Evolutionary conservation across 2,113 vertebrate genomes (phyloP).

Genomic region (Sisor rabdophorus): DNA sequence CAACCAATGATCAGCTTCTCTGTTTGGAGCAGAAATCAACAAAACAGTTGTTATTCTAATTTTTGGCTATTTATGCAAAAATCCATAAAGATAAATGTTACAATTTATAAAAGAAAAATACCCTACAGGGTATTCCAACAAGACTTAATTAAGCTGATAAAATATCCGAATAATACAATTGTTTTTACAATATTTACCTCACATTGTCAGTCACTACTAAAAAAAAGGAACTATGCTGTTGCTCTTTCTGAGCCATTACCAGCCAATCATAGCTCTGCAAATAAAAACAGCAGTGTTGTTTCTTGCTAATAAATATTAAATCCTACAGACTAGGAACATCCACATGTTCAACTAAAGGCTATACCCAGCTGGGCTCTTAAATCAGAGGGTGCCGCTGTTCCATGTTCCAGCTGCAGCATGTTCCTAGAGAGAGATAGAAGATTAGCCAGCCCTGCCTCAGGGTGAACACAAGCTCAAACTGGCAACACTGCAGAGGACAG

Average conservation of each 20-base stretch:
- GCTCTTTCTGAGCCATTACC: neutral
- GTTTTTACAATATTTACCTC: neutral
- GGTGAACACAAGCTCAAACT: constrained; percentile 37
- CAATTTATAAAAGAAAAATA: neutral
- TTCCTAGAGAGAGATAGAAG: constrained; percentile 39
- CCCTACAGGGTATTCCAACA: neutral
- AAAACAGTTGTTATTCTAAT: constrained; percentile 65
- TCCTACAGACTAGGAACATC: neutral
- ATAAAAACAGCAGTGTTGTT: neutral
- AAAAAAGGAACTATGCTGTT: neutral
- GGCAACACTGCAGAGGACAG: constrained; percentile 38
- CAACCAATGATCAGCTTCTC: constrained; percentile 25
- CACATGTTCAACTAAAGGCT: neutral
- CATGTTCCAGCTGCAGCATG: constrained; percentile 32
- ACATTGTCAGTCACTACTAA: too few relatives aligned
- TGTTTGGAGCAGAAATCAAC: constrained; percentile 62
- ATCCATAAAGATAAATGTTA: constrained; percentile 35
- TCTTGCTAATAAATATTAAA: constrained; percentile 13
- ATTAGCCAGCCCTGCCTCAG: constrained; percentile 31
- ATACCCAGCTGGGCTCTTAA: constrained; percentile 22
- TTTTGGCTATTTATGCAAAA: constrained; percentile 57
- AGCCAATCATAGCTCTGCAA: neutral
- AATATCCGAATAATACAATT: neutral
- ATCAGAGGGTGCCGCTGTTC: constrained; percentile 32
- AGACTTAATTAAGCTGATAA: neutral